Conservation (phyloP, 2,888 invertebrate species). For the Microplitis deprimator region DNA sequence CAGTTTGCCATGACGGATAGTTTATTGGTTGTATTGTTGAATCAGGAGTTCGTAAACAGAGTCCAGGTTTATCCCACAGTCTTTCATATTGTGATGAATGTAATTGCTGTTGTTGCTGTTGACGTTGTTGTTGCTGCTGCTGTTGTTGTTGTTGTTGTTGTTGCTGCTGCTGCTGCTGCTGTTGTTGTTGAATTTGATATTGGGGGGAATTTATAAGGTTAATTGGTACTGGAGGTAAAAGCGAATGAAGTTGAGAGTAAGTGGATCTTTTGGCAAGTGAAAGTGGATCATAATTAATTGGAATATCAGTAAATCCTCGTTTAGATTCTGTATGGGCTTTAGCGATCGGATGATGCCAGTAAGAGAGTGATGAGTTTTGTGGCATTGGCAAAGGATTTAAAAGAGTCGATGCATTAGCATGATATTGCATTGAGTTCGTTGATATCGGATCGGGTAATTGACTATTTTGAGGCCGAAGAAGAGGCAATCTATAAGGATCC, state of each 20-base stretch:
- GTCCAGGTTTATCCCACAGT: not conserved
- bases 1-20: slow-evolving; percentile 32
- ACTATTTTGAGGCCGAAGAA: slow-evolving; percentile 41
- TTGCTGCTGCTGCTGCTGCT: slow-evolving; percentile 37
- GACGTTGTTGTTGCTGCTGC: slow-evolving; percentile 13
- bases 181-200: slow-evolving; percentile 5
- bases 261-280: not conserved
- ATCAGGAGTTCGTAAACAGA: slow-evolving; percentile 36
- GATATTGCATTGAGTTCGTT: slow-evolving; percentile 19
- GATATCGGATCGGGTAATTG: not conserved
- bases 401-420: slow-evolving; percentile 10
- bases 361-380: not conserved
- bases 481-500: slow-evolving; percentile 47
- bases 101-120: slow-evolving; percentile 27
- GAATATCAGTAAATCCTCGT: not conserved
- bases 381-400: not conserved
- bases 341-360: not conserved
- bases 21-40: slow-evolving; percentile 20
- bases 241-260: not conserved
- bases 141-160: slow-evolving; percentile 13
- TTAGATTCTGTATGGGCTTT: not conserved
- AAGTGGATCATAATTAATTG: not conserved
- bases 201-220: not conserved
- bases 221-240: not conserved
- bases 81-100: slow-evolving; percentile 16